Evolutionary conservation across 2,113 vertebrate species (phyloP).

Genomic region (Pogona vitticeps): DNA sequence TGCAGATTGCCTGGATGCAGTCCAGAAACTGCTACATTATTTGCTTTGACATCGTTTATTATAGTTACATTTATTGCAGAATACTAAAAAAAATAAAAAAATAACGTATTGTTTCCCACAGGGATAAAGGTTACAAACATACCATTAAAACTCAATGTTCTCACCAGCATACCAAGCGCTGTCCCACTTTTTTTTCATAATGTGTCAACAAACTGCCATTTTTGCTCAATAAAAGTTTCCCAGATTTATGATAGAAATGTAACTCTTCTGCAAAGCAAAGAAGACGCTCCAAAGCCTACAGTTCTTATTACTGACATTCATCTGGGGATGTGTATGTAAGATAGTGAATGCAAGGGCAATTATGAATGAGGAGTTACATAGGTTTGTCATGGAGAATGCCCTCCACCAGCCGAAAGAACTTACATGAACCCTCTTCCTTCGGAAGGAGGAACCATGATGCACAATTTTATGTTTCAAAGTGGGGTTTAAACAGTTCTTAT

Average conservation of each 20-base stretch:
- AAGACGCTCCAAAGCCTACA: constrained; percentile 20
- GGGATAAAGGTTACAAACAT: constrained; percentile 73
- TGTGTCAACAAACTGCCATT: constrained; percentile 64
- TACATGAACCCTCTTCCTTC: background rate
- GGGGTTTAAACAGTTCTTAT: background rate
- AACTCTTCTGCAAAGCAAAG: constrained; percentile 46
- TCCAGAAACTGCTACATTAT: constrained; percentile 67
- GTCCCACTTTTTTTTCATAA: constrained; percentile 64
- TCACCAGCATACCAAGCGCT: constrained; percentile 48
- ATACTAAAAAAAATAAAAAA: constrained; percentile 73
- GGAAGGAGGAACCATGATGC: background rate
- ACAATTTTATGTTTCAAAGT: background rate
- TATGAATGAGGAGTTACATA: background rate
- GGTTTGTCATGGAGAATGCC: background rate
- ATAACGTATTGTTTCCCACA: constrained; percentile 72
- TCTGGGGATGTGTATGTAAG: constrained; percentile 23
- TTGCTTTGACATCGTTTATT: constrained; percentile 75
- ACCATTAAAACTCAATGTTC: constrained; percentile 66
- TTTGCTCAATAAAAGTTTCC: constrained; percentile 47
- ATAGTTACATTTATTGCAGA: constrained; percentile 73
- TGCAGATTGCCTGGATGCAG: constrained; percentile 65
- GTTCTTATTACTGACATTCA: background rate
- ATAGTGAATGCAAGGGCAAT: background rate
- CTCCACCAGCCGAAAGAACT: background rate
- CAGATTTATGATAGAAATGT: constrained; percentile 48